A percentile compares a stretch with the other conserved stretches of the same genome.
Conservation (phyloP, 2,797 vertebrate species). For the Myoxocephalus aenaeus region DNA sequence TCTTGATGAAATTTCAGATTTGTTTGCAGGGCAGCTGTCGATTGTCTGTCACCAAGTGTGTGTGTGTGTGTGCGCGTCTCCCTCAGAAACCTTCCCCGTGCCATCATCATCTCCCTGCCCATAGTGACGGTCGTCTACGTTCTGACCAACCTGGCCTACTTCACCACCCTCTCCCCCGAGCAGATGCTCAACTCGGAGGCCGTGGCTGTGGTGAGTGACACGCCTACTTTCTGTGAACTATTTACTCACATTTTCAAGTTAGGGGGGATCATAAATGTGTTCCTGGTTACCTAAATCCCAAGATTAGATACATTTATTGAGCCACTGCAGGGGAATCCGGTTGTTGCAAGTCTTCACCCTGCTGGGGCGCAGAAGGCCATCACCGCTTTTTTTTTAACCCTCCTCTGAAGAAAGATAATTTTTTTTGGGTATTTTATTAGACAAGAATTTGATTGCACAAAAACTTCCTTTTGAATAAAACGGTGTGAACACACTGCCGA, state of each 20-base stretch:
- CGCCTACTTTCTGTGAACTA: no score
- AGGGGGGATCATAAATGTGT: no score
- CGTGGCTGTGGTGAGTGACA: conserved; percentile 90
- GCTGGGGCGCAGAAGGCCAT: no score
- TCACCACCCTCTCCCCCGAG: conserved; percentile 91
- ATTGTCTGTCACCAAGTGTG: not conserved
- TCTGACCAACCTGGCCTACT: conserved; percentile 97
- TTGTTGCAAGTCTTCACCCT: not conserved
- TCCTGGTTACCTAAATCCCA: no score
- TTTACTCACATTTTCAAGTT: no score
- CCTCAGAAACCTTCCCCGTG: conserved; percentile 93
- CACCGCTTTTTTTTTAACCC: not conserved
- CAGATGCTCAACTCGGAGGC: conserved; percentile 92
- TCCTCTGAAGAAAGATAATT: not conserved
- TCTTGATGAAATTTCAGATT: not conserved
- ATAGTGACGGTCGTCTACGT: conserved; percentile 96
- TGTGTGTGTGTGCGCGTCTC: not conserved
- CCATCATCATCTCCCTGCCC: conserved; percentile 98
- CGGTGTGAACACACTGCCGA: not conserved
- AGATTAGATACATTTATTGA: not conserved
- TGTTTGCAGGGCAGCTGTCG: not conserved
- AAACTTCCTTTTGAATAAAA: not conserved
- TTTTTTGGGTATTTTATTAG: no score
- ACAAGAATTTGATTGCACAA: not conserved
- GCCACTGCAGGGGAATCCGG: not conserved